A percentile compares a stretch with the other conserved stretches of the same genome.
Evolutionary conservation across 2,888 invertebrate species (phyloP).

Genomic region (Pheosia gnoma): DNA sequence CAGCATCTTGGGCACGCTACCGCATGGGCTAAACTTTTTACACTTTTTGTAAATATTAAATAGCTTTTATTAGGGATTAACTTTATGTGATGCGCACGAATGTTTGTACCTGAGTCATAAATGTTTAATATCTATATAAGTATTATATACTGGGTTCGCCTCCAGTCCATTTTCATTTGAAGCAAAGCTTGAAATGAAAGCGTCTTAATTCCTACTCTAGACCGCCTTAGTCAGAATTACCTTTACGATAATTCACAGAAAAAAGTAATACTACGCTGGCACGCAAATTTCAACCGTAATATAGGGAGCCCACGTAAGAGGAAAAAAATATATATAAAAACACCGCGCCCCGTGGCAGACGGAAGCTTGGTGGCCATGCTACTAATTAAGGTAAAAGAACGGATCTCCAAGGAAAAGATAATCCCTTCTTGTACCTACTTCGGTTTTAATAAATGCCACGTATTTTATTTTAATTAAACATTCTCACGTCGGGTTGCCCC

Average conservation of each 20-base stretch:
- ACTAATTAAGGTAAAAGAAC: conserved; percentile 57
- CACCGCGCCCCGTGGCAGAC: conserved; percentile 19
- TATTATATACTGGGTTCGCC: no score
- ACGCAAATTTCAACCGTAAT: background rate
- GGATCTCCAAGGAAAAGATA: conserved; percentile 53
- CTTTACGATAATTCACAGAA: background rate
- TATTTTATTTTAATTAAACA: conserved; percentile 70
- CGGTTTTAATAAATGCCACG: conserved; percentile 58
- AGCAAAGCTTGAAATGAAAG: no score
- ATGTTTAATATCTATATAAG: no score
- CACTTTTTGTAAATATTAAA: no score
- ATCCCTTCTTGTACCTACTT: conserved; percentile 54
- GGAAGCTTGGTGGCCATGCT: conserved; percentile 38
- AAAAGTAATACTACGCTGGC: background rate
- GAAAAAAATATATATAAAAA: conserved; percentile 15
- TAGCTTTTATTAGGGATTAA: no score
- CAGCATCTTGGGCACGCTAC: no score
- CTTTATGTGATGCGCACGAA: no score
- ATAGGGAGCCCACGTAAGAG: background rate
- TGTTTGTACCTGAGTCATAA: no score
- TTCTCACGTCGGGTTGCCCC: conserved; percentile 48
- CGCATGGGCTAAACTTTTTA: no score
- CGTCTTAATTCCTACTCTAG: no score
- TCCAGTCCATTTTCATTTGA: no score
- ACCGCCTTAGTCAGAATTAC: background rate